These are phyloP conservation scores for Agapostemon virescens DNA, from an alignment of 2,888 invertebrate species.

Conservation along the genomic window DNA sequence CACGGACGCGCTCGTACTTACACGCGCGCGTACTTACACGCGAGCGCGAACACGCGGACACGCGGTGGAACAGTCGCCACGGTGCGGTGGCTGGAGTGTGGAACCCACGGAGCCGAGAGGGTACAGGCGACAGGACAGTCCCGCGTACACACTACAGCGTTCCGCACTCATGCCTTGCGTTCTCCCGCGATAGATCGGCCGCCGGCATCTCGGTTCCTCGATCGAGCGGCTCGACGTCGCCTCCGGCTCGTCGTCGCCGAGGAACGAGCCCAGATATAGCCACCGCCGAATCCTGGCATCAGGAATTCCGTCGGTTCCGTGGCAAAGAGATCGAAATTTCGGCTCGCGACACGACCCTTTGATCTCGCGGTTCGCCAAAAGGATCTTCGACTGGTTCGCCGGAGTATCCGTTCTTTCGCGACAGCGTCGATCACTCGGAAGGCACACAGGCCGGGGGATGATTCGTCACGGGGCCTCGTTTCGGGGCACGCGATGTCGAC, in stretches of 20 bases:
- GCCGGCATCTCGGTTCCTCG: slow-evolving; percentile 40
- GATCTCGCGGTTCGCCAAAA: neutral
- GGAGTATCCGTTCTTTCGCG: neutral
- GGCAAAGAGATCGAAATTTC: slow-evolving; percentile 34
- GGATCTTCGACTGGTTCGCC: neutral
- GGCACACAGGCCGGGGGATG: neutral
- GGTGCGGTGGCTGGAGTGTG: slow-evolving; percentile 66
- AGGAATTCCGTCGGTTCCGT: slow-evolving; percentile 6
- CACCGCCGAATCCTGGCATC: neutral
- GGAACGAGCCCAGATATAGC: slow-evolving; percentile 10
- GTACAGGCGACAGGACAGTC: slow-evolving; percentile 76
- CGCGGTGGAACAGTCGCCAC: slow-evolving; percentile 36
- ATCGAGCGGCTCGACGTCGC: slow-evolving; percentile 29
- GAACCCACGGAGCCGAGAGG: slow-evolving; percentile 70
- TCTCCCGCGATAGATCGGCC: slow-evolving; percentile 66
- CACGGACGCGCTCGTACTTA: slow-evolving; percentile 41
- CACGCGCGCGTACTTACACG: slow-evolving; percentile 44
- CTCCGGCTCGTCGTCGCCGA: slow-evolving; percentile 24
- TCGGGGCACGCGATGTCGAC: neutral
- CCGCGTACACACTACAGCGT: slow-evolving; percentile 76
- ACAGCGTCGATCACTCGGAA: neutral
- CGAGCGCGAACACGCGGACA: slow-evolving; percentile 24
- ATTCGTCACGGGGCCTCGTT: neutral
- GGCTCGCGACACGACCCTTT: neutral
- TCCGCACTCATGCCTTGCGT: slow-evolving; percentile 70